phyloP scores from a whole-genome alignment of 2,797 vertebrate species.

The Xyrichtys novacula region DNA sequence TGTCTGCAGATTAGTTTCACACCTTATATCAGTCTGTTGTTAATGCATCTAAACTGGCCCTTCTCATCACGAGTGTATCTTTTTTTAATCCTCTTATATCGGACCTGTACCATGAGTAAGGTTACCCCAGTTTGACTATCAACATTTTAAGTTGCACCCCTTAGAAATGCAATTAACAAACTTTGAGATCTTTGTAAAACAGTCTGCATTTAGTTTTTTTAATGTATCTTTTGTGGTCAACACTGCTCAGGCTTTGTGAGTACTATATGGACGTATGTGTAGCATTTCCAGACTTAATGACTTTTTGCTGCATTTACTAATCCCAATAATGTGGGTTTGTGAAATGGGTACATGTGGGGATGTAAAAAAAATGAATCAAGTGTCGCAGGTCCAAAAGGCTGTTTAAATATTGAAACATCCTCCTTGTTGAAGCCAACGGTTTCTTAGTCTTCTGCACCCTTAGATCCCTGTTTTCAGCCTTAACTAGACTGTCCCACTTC shows the following conservation, averaged over 20 bases:
- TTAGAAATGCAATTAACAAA: constrained; percentile 13
- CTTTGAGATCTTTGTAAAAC: neutral
- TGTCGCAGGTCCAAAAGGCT: neutral
- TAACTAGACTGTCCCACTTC: neutral
- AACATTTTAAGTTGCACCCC: neutral
- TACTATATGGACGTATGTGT: neutral
- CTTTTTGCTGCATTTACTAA: neutral
- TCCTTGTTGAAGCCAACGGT: neutral
- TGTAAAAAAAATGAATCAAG: neutral
- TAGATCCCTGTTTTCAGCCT: neutral
- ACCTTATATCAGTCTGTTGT: too few species aligned
- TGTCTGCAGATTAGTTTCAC: too few species aligned
- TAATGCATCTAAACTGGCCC: too few species aligned
- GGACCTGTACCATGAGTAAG: neutral
- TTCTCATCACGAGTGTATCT: too few species aligned
- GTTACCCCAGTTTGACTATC: neutral
- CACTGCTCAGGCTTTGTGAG: neutral
- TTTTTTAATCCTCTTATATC: neutral
- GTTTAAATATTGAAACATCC: neutral
- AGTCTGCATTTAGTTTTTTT: neutral
- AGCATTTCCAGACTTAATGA: neutral
- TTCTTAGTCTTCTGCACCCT: neutral
- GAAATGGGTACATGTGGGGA: neutral
- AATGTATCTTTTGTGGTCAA: constrained; percentile 16
- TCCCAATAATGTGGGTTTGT: neutral